phyloP scores from a whole-genome alignment of 1,140 invertebrate species.

The Drosophila sulfurigaster region DNA sequence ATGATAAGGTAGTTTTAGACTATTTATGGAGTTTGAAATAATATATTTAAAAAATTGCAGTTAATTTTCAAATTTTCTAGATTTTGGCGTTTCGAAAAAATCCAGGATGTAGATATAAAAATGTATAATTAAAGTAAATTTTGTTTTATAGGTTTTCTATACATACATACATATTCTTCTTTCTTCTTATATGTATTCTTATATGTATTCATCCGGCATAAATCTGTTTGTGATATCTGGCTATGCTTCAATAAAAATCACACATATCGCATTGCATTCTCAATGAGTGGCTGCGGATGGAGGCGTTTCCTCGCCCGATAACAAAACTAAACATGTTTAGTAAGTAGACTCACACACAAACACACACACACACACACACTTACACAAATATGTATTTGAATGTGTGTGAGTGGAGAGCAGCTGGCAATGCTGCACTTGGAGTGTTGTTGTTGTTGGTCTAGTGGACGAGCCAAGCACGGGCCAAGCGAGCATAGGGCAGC shows the following conservation, averaged over 20 bases:
- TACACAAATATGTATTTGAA: background rate
- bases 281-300: slow-evolving; percentile 65
- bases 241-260: slow-evolving; percentile 70
- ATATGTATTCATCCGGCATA: slow-evolving; percentile 68
- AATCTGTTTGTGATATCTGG: slow-evolving; percentile 60
- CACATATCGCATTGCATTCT: slow-evolving; percentile 73
- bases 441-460: slow-evolving; percentile 34
- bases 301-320: slow-evolving; percentile 56
- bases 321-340: slow-evolving; percentile 67
- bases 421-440: slow-evolving; percentile 41
- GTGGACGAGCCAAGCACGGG: slow-evolving; percentile 46
- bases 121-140: no score
- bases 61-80: no score
- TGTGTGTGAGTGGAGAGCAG: slow-evolving; percentile 17
- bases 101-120: no score
- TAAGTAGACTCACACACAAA: slow-evolving; percentile 40
- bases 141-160: no score
- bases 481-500: slow-evolving; percentile 52
- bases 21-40: no score
- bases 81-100: no score
- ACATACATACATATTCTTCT: no score
- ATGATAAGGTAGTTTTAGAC: no score
- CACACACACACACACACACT: background rate
- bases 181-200: no score
- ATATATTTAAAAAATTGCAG: no score